Conservation (phyloP, 2,113 vertebrate genomes). For the Microcebus jonahi region DNA sequence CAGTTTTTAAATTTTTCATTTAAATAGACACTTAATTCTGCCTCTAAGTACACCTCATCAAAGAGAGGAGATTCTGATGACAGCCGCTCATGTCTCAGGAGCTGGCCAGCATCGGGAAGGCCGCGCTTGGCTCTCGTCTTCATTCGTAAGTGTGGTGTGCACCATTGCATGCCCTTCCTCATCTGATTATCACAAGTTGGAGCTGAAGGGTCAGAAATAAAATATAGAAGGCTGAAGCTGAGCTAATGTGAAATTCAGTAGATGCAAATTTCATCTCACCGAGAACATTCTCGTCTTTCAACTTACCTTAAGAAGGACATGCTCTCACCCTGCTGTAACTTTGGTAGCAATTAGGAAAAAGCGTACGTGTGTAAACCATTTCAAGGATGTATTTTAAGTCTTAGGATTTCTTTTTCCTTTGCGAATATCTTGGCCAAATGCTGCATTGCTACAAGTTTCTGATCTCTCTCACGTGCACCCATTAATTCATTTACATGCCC, state of each 20-base stretch:
- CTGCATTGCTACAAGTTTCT: background rate
- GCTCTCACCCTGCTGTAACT: background rate
- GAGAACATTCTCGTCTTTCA: fast-evolving
- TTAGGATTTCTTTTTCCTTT: background rate
- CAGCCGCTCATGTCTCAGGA: fast-evolving
- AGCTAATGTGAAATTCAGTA: fast-evolving
- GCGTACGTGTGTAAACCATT: background rate
- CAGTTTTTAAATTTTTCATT: background rate
- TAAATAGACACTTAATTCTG: background rate
- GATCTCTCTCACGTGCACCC: fast-evolving
- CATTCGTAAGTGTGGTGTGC: fast-evolving
- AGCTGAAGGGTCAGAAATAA: background rate
- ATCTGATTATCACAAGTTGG: fast-evolving
- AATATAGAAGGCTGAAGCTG: fast-evolving
- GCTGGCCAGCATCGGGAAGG: fast-evolving
- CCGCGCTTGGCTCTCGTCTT: fast-evolving
- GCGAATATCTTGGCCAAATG: fast-evolving
- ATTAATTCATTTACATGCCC: fast-evolving
- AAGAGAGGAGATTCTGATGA: background rate
- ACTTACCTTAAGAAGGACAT: background rate
- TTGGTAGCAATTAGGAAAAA: background rate
- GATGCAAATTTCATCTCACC: background rate
- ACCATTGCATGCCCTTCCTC: fast-evolving
- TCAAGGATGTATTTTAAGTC: background rate
- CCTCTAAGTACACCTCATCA: background rate